Percentiles rank a stretch among this genome's conserved stretches.
Evolutionary conservation across 2,888 invertebrate genomes (phyloP).

Genomic region (Cabera pusaria): DNA sequence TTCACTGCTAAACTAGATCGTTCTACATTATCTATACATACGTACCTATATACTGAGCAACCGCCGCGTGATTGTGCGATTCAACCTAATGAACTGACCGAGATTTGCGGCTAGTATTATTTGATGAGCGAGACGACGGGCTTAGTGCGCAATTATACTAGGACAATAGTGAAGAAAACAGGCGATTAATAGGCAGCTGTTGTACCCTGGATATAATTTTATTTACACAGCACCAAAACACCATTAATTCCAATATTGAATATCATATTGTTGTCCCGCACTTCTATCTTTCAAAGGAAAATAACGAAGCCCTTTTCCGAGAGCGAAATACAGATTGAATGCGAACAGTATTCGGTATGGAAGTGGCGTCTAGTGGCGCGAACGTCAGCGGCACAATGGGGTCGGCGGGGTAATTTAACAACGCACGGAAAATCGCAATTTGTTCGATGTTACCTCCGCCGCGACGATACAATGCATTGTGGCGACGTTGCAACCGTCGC

Average conservation of each 20-base stretch:
- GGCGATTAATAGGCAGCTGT: too few species aligned
- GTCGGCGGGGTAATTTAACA: constrained; percentile 4
- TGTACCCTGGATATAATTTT: too few species aligned
- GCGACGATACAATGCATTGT: not conserved
- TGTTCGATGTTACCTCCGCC: not conserved
- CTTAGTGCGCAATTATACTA: too few species aligned
- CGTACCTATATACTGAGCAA: too few species aligned
- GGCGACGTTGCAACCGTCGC: too few species aligned
- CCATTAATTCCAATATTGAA: constrained; percentile 3
- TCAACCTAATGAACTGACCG: too few species aligned
- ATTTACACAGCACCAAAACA: too few species aligned
- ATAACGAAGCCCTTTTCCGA: constrained; percentile 8
- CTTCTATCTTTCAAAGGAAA: not conserved
- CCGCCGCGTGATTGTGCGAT: not conserved
- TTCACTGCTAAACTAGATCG: too few species aligned
- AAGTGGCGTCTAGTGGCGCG: not conserved
- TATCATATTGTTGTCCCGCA: constrained; percentile 2
- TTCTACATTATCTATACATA: too few species aligned
- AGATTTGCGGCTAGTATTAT: too few species aligned
- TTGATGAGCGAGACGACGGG: too few species aligned
- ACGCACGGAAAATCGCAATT: constrained; percentile 6
- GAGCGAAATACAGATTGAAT: constrained; percentile 5
- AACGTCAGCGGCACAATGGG: constrained; percentile 3
- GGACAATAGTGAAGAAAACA: too few species aligned
- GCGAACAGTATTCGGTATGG: constrained; percentile 1